Evolutionary conservation across 1,140 invertebrate species (phyloP), one percentile per base, ranked within the genome.

Genomic region (Luehdorfia chinensis): DNA sequence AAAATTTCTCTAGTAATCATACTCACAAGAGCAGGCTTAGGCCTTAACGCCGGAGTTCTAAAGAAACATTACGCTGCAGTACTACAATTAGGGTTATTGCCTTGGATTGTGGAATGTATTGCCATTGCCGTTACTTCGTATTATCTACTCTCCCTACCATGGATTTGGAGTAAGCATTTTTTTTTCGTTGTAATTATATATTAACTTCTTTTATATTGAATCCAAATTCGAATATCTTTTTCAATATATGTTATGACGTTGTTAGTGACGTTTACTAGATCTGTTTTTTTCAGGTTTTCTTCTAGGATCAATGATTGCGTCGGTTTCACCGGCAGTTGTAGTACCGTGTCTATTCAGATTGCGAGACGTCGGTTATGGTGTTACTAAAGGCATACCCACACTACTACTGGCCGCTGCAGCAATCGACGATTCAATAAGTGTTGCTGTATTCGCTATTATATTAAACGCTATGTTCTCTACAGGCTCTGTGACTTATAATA

Each of bases 241-340:
- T n/a, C n/a, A n/a, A n/a, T n/a, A n/a, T n/a, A n/a, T n/a, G n/a
- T n/a, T n/a, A n/a, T n/a, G n/a, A n/a, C n/a, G n/a, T n/a, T n/a
- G n/a, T 15, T n/a, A 30, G 16, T 25, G 34, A n/a, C 16, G 11
- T 12, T 19, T 0, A 11, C 16, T 30, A 36, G 19, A 21, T 21
- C 19, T 7, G 19, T 23, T 43, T 15, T 4, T 81, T 79, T 18
- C 54, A 88, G 87, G 66, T 44, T 92, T 97, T 50, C 89, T 98
- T 27, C 88, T 97, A 15, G 95, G 95, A 57, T 94, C 94, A 55
- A 93, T 98, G 47, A 90, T 98, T 37, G 94, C 96, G 0, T 96
- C 97, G 2, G 97, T 98, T 1, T 98, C 97, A 0, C 97, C 97
- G 1, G 97, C 97, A 5, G 97, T 99, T 1, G 95, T 98, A 4